A percentile compares a stretch with the other conserved stretches of the same genome.
phyloP scores from a whole-genome alignment of 2,113 vertebrate species.

The Lycaon pictus region DNA sequence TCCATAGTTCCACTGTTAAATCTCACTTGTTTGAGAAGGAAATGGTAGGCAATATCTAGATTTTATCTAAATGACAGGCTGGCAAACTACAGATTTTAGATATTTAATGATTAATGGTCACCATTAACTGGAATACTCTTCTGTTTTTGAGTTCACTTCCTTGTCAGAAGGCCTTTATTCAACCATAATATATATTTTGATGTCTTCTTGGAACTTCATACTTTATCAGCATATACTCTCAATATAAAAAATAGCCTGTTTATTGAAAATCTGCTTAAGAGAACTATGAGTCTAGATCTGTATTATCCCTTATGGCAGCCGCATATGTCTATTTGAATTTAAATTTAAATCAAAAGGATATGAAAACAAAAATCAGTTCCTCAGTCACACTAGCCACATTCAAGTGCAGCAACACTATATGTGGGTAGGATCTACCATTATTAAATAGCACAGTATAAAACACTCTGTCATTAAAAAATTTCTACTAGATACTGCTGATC shows the following conservation, averaged over 20 bases:
- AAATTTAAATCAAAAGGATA: slow-evolving; percentile 4
- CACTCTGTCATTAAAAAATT: neutral
- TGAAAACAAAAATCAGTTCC: neutral
- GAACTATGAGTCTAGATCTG: neutral
- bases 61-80: neutral
- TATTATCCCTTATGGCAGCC: neutral
- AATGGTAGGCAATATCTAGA: neutral
- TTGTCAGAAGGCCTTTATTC: neutral
- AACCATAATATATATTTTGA: neutral
- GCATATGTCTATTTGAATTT: neutral
- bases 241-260: neutral
- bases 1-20: neutral
- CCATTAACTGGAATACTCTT: neutral
- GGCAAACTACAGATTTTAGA: neutral
- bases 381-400: neutral
- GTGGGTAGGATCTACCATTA: neutral
- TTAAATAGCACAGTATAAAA: neutral
- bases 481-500: neutral
- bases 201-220: neutral
- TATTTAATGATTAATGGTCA: neutral
- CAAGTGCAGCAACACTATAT: neutral
- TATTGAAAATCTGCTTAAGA: neutral
- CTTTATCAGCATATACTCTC: neutral
- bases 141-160: neutral
- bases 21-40: neutral